phyloP scores from a whole-genome alignment of 2,113 vertebrate species.

The cattle (Bos taurus) region ARS-UCD2.0 NC_037336.1:61301001-61301500 shows the following conservation, averaged over 20 bases:
- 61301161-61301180: conserved; percentile 28
- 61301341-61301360: conserved; percentile 27
- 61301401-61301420: conserved; percentile 50
- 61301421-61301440: conserved; percentile 37
- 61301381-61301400: conserved; percentile 43
- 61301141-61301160: conserved; percentile 46
- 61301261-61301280: background rate
- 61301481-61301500: conserved; percentile 48
- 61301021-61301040: background rate
- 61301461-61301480: background rate
- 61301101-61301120: conserved; percentile 56
- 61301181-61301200: conserved; percentile 58
- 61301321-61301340: conserved; percentile 44
- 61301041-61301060: background rate
- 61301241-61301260: background rate
- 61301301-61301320: background rate
- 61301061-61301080: background rate
- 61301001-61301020: background rate
- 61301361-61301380: conserved; percentile 53
- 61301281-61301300: background rate
- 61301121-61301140: conserved; percentile 43
- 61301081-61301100: conserved; percentile 22
- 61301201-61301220: conserved; percentile 14
- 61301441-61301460: background rate
- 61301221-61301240: background rate